Evolutionary conservation across 1,140 invertebrate species (phyloP).

Genomic region (Eufriesea mexicana): DNA sequence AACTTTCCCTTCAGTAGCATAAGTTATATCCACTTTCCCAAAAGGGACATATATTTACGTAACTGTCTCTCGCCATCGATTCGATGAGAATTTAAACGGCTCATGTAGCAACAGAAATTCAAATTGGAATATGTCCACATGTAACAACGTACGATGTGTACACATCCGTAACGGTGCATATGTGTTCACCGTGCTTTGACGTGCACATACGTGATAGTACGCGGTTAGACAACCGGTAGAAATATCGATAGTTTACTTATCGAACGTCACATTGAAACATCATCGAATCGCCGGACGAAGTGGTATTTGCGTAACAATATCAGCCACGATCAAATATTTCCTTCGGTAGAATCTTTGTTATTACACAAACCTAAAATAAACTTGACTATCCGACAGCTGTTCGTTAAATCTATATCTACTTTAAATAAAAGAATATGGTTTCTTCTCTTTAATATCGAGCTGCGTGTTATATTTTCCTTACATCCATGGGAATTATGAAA

Average conservation of each 20-base stretch:
- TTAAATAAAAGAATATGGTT: not conserved
- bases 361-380: not conserved
- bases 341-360: not conserved
- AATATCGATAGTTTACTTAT: constrained; percentile 35
- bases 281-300: constrained; percentile 4
- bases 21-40: not conserved
- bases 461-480: too few species aligned
- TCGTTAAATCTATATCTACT: not conserved
- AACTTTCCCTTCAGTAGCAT: not conserved
- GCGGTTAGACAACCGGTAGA: not conserved
- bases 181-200: not conserved
- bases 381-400: not conserved
- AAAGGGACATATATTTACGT: not conserved
- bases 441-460: not conserved
- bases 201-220: not conserved
- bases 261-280: constrained; percentile 1
- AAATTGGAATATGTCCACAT: constrained; percentile 12
- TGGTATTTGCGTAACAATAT: constrained; percentile 1
- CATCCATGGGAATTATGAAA: too few species aligned
- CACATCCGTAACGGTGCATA: not conserved
- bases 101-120: constrained; percentile 8
- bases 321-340: not conserved
- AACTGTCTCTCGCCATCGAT: not conserved
- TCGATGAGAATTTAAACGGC: constrained; percentile 9
- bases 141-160: not conserved